Evolutionary conservation across 2,113 vertebrate genomes (phyloP).

Genomic region (Ursus arctos): DNA sequence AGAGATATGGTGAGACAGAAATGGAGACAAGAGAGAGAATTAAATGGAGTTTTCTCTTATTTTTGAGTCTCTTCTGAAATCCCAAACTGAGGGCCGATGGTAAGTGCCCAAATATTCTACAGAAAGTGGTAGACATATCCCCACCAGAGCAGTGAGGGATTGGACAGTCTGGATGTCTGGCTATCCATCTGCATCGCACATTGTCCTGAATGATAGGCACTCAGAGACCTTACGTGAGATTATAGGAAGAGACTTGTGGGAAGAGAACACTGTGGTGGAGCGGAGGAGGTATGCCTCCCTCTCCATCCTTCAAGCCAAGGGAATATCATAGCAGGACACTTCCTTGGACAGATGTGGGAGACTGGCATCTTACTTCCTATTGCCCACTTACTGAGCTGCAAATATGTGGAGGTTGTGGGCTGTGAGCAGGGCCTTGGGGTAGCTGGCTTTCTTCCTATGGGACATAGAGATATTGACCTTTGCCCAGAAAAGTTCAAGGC

Average conservation of each 20-base stretch:
- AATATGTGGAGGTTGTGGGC: accelerated
- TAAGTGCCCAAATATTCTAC: background rate
- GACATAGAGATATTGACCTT: background rate
- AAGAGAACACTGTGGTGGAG: background rate
- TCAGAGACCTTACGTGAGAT: background rate
- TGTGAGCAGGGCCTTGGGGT: background rate
- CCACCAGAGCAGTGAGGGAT: background rate
- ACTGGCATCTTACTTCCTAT: background rate
- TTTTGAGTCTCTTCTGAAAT: background rate
- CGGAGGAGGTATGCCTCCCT: background rate
- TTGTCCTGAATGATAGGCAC: background rate
- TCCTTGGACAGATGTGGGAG: background rate
- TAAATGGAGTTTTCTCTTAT: background rate
- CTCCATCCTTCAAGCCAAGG: background rate
- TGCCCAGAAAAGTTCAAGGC: background rate
- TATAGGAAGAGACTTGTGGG: background rate
- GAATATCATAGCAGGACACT: background rate
- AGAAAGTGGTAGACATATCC: background rate
- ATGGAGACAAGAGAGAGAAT: background rate
- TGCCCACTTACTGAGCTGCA: background rate
- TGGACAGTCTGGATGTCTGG: background rate
- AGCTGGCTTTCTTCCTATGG: background rate
- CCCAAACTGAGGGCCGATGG: background rate
- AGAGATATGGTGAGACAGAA: background rate
- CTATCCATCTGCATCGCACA: background rate